Evolutionary conservation across 35 echinoderm and acorn worm genomes (phyloP).

Genomic region (Hemicentrotus pulcherrimus): DNA sequence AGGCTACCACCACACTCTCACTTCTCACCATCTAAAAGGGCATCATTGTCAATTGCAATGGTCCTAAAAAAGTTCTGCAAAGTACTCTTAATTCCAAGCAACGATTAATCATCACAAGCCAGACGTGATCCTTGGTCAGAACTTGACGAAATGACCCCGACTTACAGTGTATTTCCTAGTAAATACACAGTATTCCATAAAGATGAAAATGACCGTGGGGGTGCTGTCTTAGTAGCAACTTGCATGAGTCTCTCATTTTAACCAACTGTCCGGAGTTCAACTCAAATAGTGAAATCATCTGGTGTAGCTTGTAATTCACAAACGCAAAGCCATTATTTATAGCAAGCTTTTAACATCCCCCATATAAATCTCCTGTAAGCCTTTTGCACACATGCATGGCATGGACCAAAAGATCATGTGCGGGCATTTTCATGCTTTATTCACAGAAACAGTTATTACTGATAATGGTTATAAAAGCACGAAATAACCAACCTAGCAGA

Average conservation of each 20-base stretch:
- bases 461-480: too few species aligned
- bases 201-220: slow-evolving; percentile 46
- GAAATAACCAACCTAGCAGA: too few species aligned
- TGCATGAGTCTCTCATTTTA: slow-evolving; percentile 48
- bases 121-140: slow-evolving; percentile 27
- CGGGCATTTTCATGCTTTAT: too few species aligned
- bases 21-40: slow-evolving; percentile 14
- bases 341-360: too few species aligned
- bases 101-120: slow-evolving; percentile 52
- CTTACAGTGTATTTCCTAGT: slow-evolving; percentile 54
- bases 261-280: neutral
- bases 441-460: too few species aligned
- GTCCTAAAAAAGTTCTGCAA: slow-evolving; percentile 25
- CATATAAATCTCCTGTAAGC: too few species aligned
- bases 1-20: neutral
- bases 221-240: slow-evolving; percentile 64
- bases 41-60: neutral
- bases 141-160: neutral
- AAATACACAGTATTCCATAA: slow-evolving; percentile 52
- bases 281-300: too few species aligned
- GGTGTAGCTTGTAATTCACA: too few species aligned
- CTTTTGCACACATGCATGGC: too few species aligned
- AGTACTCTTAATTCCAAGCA: slow-evolving; percentile 19
- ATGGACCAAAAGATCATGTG: too few species aligned
- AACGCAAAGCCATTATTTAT: too few species aligned